Evolutionary conservation across 2,797 vertebrate genomes (phyloP), one percentile per base, ranked within the genome.

Genomic region (Aulostomus chinensis): DNA sequence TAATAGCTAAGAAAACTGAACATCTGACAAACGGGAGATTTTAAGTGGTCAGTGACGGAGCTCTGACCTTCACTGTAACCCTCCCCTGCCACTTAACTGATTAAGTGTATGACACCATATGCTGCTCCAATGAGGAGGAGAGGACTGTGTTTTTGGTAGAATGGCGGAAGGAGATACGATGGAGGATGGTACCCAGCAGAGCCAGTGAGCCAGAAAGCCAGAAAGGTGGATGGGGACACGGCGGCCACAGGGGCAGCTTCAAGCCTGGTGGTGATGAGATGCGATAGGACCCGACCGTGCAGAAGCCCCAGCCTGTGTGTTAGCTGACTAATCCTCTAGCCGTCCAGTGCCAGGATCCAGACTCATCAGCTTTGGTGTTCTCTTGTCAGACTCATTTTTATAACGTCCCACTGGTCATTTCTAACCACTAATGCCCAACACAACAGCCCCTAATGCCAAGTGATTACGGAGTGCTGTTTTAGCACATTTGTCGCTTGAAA

Each of bases 401-500:
- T 77, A 89, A 83, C 14, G 1, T 85, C 81, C 89, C 89, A 58
- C 70, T 74, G 81, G 81, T 84, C 83, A 88, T 82, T 93, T 93
- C 87, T 80, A 85, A 37, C 75, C 72, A 67, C 89, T 93, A 94
- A 94, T 91, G 76, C 92, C 81, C 78, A 64, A 64, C 85, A 94
- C 91, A 94, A 94, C 80, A 61, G 81, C 73, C 50, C 54, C 77
- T 93, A 93, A 94, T 90, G 86, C 91, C 69, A 45, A 78, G 86
- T 81, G 88, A 93, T 92, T 91, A 92, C 43, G 73, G 85, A 89
- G 79, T 85, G 91, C 91, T 93, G 87, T 89, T 91, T 72, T 88
- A 88, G 90, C 90, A 89, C 78, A 93, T 92, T 90, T 80, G 84
- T 76, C 49, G 77, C 79, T 72, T 81, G 83, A 83, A 88, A 82